Evolutionary conservation across 2,888 invertebrate genomes (phyloP), one percentile per base, ranked within the genome.

Genomic region (Drosophila aldrichi): DNA sequence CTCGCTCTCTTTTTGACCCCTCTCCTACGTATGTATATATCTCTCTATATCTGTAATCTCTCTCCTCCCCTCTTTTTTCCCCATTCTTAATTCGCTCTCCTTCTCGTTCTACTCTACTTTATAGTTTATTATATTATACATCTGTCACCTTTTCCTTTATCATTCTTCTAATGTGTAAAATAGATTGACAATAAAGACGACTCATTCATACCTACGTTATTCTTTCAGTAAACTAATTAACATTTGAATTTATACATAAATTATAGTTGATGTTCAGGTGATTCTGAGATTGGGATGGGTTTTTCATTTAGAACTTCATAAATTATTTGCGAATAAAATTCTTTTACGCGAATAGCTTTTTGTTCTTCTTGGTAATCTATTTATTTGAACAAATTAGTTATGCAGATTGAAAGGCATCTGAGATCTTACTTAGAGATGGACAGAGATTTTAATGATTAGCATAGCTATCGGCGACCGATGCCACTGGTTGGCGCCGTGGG

Each of bases 401-500:
- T 77, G 79, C 77, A 63, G 62, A 79, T 58, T 54, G 61, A 38
- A 49, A 46, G 52, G 38, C 49, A 56, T 32, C 18, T 60, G 25
- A 43, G 55, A 60, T 38, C 54, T 64, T 10, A 67, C 59, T 65
- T 61, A n/a, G 51, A 25, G 29, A 70, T 52, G 51, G 70, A 55
- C 59, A 55, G 38, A 43, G 34, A 46, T 55, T 64, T 68, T 63
- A 72, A 69, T 76, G 77, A 77, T 79, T 61, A 71, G 62, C 59
- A 70, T 48, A 61, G 58, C 52, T 61, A 59, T 57, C 38, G 70
- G 32, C 40, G 40, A 9, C n/a, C 25, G 56, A 56, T 60, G 56
- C 58, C 60, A 55, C 44, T 44, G 69, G 69, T 51, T 77, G 79
- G 69, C 74, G 79, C 78, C 70, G 43, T 41, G 48, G 60, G 66